A percentile compares a stretch with the other conserved stretches of the same genome.
phyloP scores from a whole-genome alignment of 2,113 vertebrate genomes.

The Tragulus kanchil region DNA sequence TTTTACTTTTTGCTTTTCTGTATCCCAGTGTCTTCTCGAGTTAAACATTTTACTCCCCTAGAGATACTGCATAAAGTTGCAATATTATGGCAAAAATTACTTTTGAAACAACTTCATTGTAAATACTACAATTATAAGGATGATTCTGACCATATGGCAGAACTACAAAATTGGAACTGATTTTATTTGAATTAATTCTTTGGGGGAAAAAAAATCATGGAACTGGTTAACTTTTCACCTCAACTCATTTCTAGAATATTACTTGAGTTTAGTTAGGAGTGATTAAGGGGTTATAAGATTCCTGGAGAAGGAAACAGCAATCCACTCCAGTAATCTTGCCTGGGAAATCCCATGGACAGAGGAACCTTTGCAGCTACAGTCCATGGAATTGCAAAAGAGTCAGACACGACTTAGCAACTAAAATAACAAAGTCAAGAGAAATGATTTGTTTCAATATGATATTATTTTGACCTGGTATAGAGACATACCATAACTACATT shows the following conservation, averaged over 20 bases:
- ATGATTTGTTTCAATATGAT: not conserved
- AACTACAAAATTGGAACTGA: slow-evolving; percentile 3
- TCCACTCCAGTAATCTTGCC: no score
- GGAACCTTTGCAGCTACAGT: not conserved
- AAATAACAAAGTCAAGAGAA: not conserved
- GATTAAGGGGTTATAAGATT: no score
- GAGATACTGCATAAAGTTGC: not conserved
- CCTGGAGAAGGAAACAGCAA: no score
- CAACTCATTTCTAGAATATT: not conserved
- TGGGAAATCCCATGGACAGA: not conserved
- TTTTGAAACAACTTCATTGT: not conserved
- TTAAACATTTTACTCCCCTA: not conserved
- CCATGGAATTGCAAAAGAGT: not conserved
- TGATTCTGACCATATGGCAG: not conserved
- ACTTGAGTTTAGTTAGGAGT: not conserved
- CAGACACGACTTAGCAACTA: not conserved
- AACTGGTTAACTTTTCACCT: slow-evolving; percentile 2
- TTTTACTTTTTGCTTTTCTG: not conserved
- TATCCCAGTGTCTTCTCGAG: not conserved
- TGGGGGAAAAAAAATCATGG: not conserved
- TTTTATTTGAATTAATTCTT: slow-evolving; percentile 28
- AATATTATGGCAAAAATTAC: not conserved
- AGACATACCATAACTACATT: not conserved
- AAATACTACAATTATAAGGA: slow-evolving; percentile 27
- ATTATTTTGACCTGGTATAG: not conserved